Conservation (phyloP, 1,140 invertebrate genomes). For the Mya arenaria region DNA sequence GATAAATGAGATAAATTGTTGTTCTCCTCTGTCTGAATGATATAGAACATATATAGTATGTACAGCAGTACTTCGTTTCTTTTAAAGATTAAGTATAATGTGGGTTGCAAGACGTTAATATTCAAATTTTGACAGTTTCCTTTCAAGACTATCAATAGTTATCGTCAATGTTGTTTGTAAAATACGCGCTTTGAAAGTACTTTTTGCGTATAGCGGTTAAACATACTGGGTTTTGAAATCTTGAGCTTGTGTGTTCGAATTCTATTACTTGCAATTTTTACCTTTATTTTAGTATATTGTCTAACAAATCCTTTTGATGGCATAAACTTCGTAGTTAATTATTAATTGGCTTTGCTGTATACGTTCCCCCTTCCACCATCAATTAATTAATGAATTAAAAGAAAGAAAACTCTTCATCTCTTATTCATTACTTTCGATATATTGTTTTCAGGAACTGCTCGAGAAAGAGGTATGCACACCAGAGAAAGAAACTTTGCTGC, state of each 20-base stretch:
- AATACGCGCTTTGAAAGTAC: too few relatives aligned
- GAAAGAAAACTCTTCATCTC: background rate
- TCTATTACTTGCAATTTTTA: background rate
- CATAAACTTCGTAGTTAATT: background rate
- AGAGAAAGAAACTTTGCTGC: background rate
- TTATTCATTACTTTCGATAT: background rate
- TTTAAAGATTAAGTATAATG: too few relatives aligned
- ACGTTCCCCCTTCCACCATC: background rate
- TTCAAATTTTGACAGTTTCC: too few relatives aligned
- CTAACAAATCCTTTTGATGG: background rate
- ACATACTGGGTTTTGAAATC: too few relatives aligned
- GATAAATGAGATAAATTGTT: background rate
- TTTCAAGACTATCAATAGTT: too few relatives aligned
- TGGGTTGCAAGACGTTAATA: too few relatives aligned
- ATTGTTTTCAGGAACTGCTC: slow-evolving; percentile 23
- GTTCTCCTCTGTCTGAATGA: background rate
- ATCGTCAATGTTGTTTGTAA: too few relatives aligned
- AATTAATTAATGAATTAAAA: background rate
- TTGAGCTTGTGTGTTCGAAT: too few relatives aligned
- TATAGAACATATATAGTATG: too few relatives aligned
- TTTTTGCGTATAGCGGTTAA: too few relatives aligned
- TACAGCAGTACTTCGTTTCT: too few relatives aligned
- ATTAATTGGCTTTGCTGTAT: background rate
- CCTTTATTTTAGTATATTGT: background rate
- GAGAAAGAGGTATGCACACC: slow-evolving; percentile 23